Evolutionary conservation across 2,888 invertebrate species (phyloP).

Genomic region (Thecophora atra): DNA sequence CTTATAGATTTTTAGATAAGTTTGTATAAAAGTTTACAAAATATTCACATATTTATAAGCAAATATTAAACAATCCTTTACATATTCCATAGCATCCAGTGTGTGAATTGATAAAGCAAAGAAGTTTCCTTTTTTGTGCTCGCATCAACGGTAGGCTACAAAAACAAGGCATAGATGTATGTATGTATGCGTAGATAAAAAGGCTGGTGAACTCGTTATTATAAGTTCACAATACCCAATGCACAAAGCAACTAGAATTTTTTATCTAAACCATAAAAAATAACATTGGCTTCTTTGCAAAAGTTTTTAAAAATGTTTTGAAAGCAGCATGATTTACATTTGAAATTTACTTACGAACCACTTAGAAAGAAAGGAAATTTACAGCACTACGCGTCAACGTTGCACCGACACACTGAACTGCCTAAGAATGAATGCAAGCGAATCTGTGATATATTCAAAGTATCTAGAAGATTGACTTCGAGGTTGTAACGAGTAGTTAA

Average conservation of each 20-base stretch:
- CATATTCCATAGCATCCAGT: slow-evolving; percentile 44
- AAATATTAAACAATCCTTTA: slow-evolving; percentile 42
- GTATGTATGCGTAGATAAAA: slow-evolving; percentile 8
- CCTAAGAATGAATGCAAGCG: slow-evolving; percentile 15
- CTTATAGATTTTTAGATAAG: too few species aligned
- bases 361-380: slow-evolving; percentile 28
- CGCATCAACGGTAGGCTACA: slow-evolving; percentile 2
- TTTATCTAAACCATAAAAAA: background rate
- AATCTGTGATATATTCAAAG: too few species aligned
- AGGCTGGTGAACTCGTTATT: background rate
- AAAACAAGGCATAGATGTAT: background rate
- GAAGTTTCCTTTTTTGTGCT: background rate
- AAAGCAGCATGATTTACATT: too few species aligned
- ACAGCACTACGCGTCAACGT: too few species aligned
- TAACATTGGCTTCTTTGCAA: background rate
- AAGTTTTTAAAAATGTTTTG: too few species aligned
- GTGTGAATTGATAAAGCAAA: slow-evolving; percentile 38
- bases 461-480: too few species aligned
- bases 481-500: too few species aligned
- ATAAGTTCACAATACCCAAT: background rate
- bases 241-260: background rate
- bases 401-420: background rate
- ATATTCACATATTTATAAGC: too few species aligned
- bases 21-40: too few species aligned
- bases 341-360: too few species aligned